Evolutionary conservation across 2,888 invertebrate species (phyloP), one percentile per base, ranked within the genome.

Genomic region (Caenorhabditis panamensis): DNA sequence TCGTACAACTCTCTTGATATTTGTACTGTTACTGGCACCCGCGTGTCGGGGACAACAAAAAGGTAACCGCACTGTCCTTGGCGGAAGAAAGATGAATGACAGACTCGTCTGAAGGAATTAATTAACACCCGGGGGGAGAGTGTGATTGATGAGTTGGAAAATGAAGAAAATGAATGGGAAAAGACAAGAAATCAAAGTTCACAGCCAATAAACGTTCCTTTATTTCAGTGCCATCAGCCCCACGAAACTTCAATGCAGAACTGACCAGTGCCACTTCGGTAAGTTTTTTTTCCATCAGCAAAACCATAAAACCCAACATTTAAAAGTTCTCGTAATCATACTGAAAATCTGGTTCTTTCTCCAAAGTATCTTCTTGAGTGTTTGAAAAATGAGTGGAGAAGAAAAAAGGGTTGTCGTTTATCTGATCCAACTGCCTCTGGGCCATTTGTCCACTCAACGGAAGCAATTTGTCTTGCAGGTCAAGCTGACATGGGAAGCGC

Each of bases 211-310:
- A 64, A 75, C 28, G n/a, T 31, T 36, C 26, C 36, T 31, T 82
- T 36, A 11, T 67, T 91, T 84, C 94, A 98, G 98, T 99, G 93
- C 98, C 98, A 89, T 97, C 97, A 85, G 95, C 96, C 92, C 98
- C 98, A 59, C 95, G 95, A 92, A 95, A 96, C 90, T 96, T 99
- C 83, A 94, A 95, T 92, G 88, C 95, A 53, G 94, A 94, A 81
- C 94, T 95, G 24, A 93, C 97, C 91, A 98, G 97, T 93, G 97
- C 98, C 0, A 97, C 97, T n/a, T 94, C 96, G 44, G 94, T 98
- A 95, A 78, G 83, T 47, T 9, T 28, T 58, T 59, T n/a, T 16
- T 9, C 13, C 37, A 9, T 31, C 24, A 3, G n/a, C 49, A 61
- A 31, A 22, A 31, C n/a, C 36, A 36, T n/a, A n/a, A n/a, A n/a